Evolutionary conservation across 2,797 vertebrate genomes (phyloP).

Genomic region (Adelosebastes latens): DNA sequence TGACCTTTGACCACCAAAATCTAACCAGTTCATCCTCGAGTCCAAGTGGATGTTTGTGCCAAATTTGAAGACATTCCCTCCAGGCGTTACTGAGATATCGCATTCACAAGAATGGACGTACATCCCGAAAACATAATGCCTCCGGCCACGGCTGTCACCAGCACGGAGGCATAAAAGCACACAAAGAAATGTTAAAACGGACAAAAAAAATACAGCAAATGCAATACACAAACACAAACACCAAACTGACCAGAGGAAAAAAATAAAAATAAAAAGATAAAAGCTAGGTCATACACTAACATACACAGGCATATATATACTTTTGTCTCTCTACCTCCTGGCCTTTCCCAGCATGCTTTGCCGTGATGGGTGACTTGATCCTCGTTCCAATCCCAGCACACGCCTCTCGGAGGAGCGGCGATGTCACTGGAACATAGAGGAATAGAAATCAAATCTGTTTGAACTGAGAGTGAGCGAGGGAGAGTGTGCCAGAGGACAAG

Average conservation of each 20-base stretch:
- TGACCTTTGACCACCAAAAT: too few species aligned
- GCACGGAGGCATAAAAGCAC: too few species aligned
- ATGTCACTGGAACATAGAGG: constrained; percentile 75
- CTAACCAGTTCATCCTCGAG: too few species aligned
- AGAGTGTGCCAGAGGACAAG: constrained; percentile 74
- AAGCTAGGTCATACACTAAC: constrained; percentile 3
- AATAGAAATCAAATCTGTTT: constrained; percentile 81
- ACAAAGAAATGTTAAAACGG: too few species aligned
- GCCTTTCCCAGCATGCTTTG: constrained; percentile 69
- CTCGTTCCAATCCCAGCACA: constrained; percentile 68
- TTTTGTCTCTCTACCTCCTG: constrained; percentile 49
- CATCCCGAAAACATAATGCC: too few species aligned
- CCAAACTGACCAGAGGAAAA: not conserved
- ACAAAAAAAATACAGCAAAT: not conserved
- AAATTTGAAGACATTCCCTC: not conserved
- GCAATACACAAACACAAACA: not conserved
- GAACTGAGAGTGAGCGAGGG: constrained; percentile 69
- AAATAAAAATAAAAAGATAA: constrained; percentile 8
- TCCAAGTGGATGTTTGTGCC: too few species aligned
- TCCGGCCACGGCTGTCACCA: too few species aligned
- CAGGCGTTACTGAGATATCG: too few species aligned
- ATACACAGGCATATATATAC: constrained; percentile 15
- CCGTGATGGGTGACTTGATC: constrained; percentile 68
- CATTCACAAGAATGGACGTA: too few species aligned
- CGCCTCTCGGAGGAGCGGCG: constrained; percentile 63